phyloP scores from a whole-genome alignment of 2,113 vertebrate genomes.

The Myiopsitta monachus region DNA sequence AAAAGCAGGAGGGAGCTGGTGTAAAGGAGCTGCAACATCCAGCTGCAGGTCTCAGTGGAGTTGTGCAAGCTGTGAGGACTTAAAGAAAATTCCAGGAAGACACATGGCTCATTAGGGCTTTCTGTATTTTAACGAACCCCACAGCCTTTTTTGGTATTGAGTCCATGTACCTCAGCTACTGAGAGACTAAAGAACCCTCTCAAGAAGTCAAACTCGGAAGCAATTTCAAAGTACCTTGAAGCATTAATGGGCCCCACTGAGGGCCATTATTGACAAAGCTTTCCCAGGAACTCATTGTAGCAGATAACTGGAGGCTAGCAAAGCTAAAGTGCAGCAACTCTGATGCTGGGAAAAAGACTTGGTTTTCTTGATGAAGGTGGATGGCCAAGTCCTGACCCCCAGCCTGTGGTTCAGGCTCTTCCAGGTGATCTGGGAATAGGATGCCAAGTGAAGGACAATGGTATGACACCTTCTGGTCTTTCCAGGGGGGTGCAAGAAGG shows the following conservation, averaged over 20 bases:
- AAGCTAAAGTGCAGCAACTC: background rate
- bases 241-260: background rate
- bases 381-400: background rate
- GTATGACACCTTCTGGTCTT: background rate
- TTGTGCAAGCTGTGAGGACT: background rate
- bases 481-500: background rate
- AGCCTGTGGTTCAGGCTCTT: background rate
- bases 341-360: background rate
- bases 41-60: background rate
- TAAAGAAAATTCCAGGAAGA: background rate
- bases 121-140: background rate
- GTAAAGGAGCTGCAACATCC: background rate
- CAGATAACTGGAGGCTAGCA: background rate
- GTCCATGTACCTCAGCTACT: background rate
- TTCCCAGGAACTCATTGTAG: background rate
- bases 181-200: background rate
- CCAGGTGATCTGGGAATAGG: background rate
- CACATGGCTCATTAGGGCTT: background rate
- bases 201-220: background rate
- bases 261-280: background rate
- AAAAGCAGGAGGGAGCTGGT: background rate
- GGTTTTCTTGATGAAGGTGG: background rate
- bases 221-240: background rate
- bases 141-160: background rate
- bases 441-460: background rate